Base-by-base conservation (phyloP, 2,113 vertebrate genomes). In the Gymnogyps californianus region DNA sequence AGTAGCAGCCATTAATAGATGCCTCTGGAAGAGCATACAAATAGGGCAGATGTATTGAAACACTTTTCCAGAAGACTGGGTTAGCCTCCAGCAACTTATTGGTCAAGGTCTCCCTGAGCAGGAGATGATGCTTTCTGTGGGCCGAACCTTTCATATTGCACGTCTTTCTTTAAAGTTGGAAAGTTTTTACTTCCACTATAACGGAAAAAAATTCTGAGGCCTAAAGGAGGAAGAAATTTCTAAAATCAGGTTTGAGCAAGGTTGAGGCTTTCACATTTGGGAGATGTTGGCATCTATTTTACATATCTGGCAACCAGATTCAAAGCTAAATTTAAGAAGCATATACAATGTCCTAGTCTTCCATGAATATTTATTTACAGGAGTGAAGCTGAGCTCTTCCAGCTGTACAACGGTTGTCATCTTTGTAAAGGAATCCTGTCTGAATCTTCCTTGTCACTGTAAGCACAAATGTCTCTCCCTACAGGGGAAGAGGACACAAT, bases 301-400 rank as follows among this genome's bases (percentile, higher is more conserved):
- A 96, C 65, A 76, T 62, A 75, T 32, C 28, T 87, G 91, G 77
- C 74, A 94, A 87, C 6, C 28, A 84, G 32, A 94, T 67, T 84
- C 64, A 82, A 95, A 91, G 59, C 72, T 69, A 82, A 91, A 92
- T 91, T 95, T 84, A 91, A 89, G 74, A 89, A 93, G 52, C 47
- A 84, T 67, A 78, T 62, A 85, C 83, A 91, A 83, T 61, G 21
- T 46, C 46, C 57, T 82, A 75, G 34, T 69, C 52, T 72, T 36
- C 46, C 65, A 90, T 69, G 87, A 91, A 69, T 84, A 91, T 81
- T 93, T 92, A 83, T 87, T 95, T 89, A 80, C 40, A 90, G 46
- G 57, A 72, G 46, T 34, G 92, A 87, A 91, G 54, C 38, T 78
- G 65, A 96, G 40, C 34, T 51, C 71, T 71, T 92, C 64, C 64